Base-by-base conservation (phyloP, 2,888 invertebrate genomes). In the Xestia xanthographa region DNA sequence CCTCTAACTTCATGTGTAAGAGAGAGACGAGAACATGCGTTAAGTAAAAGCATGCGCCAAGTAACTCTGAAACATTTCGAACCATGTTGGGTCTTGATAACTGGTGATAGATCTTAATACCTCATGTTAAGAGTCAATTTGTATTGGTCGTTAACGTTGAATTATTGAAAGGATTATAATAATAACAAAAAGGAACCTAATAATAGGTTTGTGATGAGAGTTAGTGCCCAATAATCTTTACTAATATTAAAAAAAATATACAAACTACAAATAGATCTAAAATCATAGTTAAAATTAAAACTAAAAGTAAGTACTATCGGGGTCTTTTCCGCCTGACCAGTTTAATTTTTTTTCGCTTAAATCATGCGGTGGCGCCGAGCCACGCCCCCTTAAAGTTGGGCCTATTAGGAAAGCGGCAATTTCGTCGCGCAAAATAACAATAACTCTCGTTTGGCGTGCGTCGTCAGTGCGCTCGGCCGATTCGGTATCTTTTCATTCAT, bases 181-280 rank as follows among this genome's bases (percentile, higher is more conserved):
- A 41, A 41, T 41, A 41, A 41, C 41, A 41, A 41, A 72, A 72
- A 50, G 69, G 72, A 82, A 45, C 38, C 20, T 22, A 9, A 48
- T 22, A 9, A 48, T 8, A 60, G 66, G 71, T 79, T 84, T 74
- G 67, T 75, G 74, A 79, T 80, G 74, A 43, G 22, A 62, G 17
- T 60, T 50, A 72, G 60, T 58, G 41, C 38, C 41, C 77, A 20
- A 26, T 29, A 56, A 53, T 17, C 1, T 4, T 29, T 72, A 72
- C 1, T 22, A 22, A 26, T 50, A 72, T 48, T 72, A 72, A 8
- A 56, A 56, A 53, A n/a, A 22, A 48, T 48, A 48, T 48, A 48
- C 48, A 48, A 48, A 48, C 48, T 48, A 48, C 48, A 48, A 48
- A 48, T 48, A 48, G 8, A 9, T 48, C 20, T 22, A 48, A 20